A percentile compares a stretch with the other conserved stretches of the same genome.
Conservation (phyloP, 1,140 invertebrate species). For the Nilaparvata lugens region DNA sequence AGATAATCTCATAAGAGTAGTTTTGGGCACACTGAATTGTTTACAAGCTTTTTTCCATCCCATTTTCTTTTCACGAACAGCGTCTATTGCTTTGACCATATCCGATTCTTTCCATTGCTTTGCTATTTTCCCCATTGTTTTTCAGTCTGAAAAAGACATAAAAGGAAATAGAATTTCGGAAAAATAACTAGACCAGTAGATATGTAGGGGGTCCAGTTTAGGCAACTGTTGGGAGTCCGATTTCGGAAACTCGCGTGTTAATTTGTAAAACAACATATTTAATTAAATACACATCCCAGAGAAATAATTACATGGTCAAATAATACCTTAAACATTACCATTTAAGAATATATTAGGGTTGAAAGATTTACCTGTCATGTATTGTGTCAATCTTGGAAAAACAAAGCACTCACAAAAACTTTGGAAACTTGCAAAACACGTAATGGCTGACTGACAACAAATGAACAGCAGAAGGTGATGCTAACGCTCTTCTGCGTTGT, state of each 20-base stretch:
- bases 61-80: not conserved
- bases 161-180: not conserved
- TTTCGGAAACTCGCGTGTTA: not conserved
- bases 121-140: not conserved
- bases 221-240: not conserved
- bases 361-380: not conserved
- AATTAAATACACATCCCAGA: not conserved
- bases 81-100: not conserved
- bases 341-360: conserved; percentile 1
- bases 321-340: not conserved
- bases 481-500: too few relatives aligned
- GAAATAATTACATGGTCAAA: not conserved
- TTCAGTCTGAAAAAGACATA: not conserved
- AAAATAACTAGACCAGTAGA: not conserved
- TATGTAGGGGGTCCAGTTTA: not conserved
- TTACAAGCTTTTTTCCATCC: not conserved
- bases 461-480: too few relatives aligned
- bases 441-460: too few relatives aligned
- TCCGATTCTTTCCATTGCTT: not conserved
- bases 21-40: not conserved
- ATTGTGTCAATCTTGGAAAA: too few relatives aligned
- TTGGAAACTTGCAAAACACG: too few relatives aligned
- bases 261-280: not conserved
- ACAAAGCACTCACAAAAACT: too few relatives aligned
- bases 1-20: not conserved